Evolutionary conservation across 2,113 vertebrate species (phyloP), one percentile per base, ranked within the genome.

Genomic region (Electrona antarctica): DNA sequence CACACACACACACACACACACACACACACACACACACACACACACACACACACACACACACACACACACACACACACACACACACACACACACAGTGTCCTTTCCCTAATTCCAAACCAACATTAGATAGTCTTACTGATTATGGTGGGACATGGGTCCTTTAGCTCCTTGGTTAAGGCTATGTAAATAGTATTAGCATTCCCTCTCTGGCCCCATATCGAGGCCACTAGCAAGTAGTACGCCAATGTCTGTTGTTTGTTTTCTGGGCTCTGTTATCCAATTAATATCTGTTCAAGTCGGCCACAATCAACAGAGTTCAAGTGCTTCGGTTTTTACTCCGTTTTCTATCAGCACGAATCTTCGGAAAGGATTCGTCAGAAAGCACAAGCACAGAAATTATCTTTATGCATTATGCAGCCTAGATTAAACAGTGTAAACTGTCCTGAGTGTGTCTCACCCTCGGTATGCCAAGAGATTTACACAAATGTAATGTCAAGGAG

Each of bases 101-200:
- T 60, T 77, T 80, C 67, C 70, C 59, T 60, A 75, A 1, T 59
- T 56, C 77, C 61, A 83, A 63, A 80, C 59, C 47, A 76, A 64
- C 66, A 73, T 73, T 60, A 78, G 63, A 69, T 46, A 61, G 64
- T 71, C 67, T 64, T 73, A 51, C 72, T 64, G 46, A 73, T 85
- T 81, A 85, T 79, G 76, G 84, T 73, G 69, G 70, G 78, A 66
- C 80, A 77, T 66, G 49, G 68, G 69, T 41, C 60, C 29, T 51
- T 28, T 67, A 66, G 63, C 52, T 47, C 76, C 60, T 61, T 51
- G 56, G 67, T 75, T 82, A 61, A 75, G 33, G 63, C 77, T 76
- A 7, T 85, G 80, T 75, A 74, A 88, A 82, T 79, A 60, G 45
- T 67, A 69, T 48, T 64, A 60, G 69, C 46, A 61, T 75, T 71